Base-by-base conservation (phyloP, 2,888 invertebrate species). In the Gasteruption jaculator region DNA sequence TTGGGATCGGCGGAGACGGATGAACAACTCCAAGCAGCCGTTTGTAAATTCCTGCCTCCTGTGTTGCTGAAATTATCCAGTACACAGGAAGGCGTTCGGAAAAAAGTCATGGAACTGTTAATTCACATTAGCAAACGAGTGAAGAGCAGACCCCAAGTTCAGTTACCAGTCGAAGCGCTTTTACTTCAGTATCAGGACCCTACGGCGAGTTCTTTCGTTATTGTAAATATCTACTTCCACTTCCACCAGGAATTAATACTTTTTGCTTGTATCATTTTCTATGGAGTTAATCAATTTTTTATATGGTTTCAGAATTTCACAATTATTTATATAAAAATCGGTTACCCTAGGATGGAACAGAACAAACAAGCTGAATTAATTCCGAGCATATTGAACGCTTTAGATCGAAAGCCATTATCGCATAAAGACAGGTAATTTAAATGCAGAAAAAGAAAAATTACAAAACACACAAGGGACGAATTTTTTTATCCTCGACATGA, bases 291-390 rank as follows among this genome's bases (percentile, higher is more conserved):
- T 31, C n/a, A 33, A 5, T 33, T 40, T 20, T 15, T 16, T 21
- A 21, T 11, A 33, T 53, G 49, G 65, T 61, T 78, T 14, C 75
- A 92, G 86, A 95, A 95, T 71, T 94, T 95, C 65, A 82, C 91
- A 8, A 89, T 94, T 41, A 90, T 95, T 57, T 95, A 94, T 67
- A 85, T 95, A 48, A 91, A 90, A 63, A 80, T 91, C 80, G 94
- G 94, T 6, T 94, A 82, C 72, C 91, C 92, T 1, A 77, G 94
- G 38, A 72, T 93, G 55, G 78, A 84, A 8, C 72, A 79, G 33
- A 83, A 82, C 7, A 81, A 86, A 59, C 91, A 91, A 71, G 76
- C 83, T 4, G 80, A 80, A 49, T 70, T 92, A 45, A 78, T 88
- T 10, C 86, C 91, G 4, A 75, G 79, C 45, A 72, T 94, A 39